Evolutionary conservation across 2,113 vertebrate species (phyloP).

Genomic region (Butastur rufipennis): DNA sequence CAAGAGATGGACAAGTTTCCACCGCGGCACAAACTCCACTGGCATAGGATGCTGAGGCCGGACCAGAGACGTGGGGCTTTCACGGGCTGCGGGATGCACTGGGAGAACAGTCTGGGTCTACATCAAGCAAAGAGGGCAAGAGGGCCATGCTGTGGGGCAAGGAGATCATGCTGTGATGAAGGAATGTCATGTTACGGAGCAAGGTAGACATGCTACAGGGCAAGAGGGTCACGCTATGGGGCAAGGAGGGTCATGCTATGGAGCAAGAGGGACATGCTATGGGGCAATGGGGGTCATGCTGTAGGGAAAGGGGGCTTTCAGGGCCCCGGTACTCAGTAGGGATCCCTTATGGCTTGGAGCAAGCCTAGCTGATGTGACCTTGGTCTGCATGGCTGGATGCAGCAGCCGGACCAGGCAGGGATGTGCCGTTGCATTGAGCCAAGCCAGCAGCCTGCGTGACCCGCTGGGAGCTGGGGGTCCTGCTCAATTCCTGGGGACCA

Average conservation of each 20-base stretch:
- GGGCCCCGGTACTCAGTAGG: neutral
- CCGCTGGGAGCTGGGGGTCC: neutral
- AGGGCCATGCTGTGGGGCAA: neutral
- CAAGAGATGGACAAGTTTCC: neutral
- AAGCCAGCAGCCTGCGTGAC: neutral
- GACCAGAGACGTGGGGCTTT: neutral
- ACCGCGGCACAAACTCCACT: neutral
- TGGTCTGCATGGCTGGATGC: accelerated
- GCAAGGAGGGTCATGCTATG: neutral
- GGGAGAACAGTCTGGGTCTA: neutral
- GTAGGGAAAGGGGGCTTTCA: neutral
- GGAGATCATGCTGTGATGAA: neutral
- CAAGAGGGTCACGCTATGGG: neutral
- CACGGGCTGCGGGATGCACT: neutral
- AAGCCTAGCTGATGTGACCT: neutral
- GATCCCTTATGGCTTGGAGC: accelerated
- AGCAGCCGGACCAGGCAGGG: no score
- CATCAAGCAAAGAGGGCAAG: neutral
- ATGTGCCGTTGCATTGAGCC: neutral
- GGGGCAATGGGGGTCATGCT: neutral
- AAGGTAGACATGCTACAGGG: neutral
- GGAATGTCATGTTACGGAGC: neutral
- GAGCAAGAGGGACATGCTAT: neutral
- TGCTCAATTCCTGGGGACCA: neutral
- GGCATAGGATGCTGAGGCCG: neutral